A percentile compares a stretch with the other conserved stretches of the same genome.
Evolutionary conservation across 2,797 vertebrate genomes (phyloP).

Genomic region (Danio albolineatus): DNA sequence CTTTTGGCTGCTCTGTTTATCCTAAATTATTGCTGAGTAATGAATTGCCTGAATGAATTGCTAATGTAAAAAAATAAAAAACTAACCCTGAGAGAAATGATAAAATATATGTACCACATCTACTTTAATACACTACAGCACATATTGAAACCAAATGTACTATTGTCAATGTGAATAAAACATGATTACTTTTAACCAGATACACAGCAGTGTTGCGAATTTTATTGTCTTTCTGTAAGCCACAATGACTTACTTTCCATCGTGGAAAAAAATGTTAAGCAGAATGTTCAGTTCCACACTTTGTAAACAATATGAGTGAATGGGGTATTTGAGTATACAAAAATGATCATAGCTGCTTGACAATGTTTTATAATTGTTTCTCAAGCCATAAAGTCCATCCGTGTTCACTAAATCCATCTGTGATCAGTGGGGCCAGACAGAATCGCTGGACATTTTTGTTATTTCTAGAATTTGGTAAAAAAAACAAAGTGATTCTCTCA

Average conservation of each 20-base stretch:
- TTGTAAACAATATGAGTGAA: neutral
- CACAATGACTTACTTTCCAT: neutral
- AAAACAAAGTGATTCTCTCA: too few relatives aligned
- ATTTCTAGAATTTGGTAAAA: too few relatives aligned
- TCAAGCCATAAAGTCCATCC: too few relatives aligned
- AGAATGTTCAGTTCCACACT: neutral
- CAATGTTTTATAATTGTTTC: too few relatives aligned
- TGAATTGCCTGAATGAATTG: constrained; percentile 64
- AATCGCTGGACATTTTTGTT: too few relatives aligned
- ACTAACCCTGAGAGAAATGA: constrained; percentile 65
- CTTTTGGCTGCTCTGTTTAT: constrained; percentile 65
- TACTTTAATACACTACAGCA: constrained; percentile 54
- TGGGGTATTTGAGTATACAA: neutral
- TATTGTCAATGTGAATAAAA: constrained; percentile 82
- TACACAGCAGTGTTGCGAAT: constrained; percentile 8
- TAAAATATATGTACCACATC: constrained; percentile 66
- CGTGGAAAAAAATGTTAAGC: neutral
- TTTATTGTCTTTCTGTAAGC: neutral
- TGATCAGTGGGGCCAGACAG: too few relatives aligned
- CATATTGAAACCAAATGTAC: constrained; percentile 55
- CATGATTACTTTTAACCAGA: constrained; percentile 63
- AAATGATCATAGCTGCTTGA: neutral
- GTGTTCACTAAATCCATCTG: too few relatives aligned
- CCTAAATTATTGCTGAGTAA: constrained; percentile 58
- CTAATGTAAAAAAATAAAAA: constrained; percentile 74